Base-by-base conservation (phyloP, 1,140 invertebrate species). In the Ips typographus region DNA sequence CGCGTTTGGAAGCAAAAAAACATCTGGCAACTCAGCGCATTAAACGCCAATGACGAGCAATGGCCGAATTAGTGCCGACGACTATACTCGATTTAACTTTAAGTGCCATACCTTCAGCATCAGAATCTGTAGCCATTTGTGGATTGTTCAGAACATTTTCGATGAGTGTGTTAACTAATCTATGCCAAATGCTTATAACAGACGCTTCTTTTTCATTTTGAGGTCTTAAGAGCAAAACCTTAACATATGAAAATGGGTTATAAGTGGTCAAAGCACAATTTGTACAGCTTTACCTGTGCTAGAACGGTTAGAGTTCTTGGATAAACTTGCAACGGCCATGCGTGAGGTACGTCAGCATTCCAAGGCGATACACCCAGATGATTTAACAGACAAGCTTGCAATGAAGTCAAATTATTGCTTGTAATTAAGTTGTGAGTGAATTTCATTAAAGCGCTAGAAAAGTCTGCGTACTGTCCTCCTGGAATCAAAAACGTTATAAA, bases 151-250 rank as follows among this genome's bases (percentile, higher is more conserved):
- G 82, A 38, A 95, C 90, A 76, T 91, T 92, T 76, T 93, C 90
- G 8, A 93, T 91, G 40, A 98, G 83, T 2, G 94, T 95, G 68
- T 91, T 90, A 1, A 98, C 86, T 3, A 96, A 84, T 77, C 93
- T 86, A 76, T 93, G 89, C 94, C 95, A 97, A 75, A 98, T 95
- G 49, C 90, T 89, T 3, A 96, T 88, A 70, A 94, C 94, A 4
- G 91, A 90, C 40, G 90, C 87, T 83, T 97, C 94, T 77, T 94
- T 91, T 75, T 96, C 94, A 44, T 88, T 87, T 75, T 93, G 89
- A 40, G 91, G 89, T 79, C 93, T 91, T 51, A 94, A 81, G 6
- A 96, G 77, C 4, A 93, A 82, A 74, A 92, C 90, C 81, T 90
- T 81, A 4, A 85, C 7, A 56, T 36, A 22, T 36, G 1, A 55